Base-by-base conservation (phyloP, 2,888 invertebrate species). In the Cheilosia vulpina region DNA sequence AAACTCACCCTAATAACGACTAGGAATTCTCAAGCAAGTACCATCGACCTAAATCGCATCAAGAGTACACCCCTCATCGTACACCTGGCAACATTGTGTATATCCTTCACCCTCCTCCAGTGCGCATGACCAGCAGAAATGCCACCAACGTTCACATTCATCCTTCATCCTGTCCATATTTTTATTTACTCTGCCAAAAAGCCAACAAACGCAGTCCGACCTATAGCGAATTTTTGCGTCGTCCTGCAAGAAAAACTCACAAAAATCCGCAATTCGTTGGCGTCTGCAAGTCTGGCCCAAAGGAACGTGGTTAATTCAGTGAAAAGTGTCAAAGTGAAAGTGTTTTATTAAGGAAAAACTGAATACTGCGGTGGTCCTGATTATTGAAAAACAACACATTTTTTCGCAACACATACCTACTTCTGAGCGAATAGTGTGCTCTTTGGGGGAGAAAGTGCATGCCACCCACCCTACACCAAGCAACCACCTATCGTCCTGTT, bases 131-230 rank as follows among this genome's bases (percentile, higher is more conserved):
- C 60, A 13, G 17, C 7, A 21, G 19, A 85, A 81, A 21, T 81
- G 81, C 85, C 77, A 81, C 72, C 66, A 72, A 68, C 47, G 72
- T 41, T 66, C 17, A 63, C 76, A 72, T 85, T 57, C 72, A 73
- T 77, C 76, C 81, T 72, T 77, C 76, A 81, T 76, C 57, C 76
- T 77, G 68, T 81, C 76, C 71, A 72, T 81, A 85, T 85, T 85
- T 81, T 85, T 85, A 85, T 85, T 85, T 85, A 85, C 85, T 71
- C 85, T 72, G 80, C 66, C 72, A 85, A 80, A 77, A 76, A 76
- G 75, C 69, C 80, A 85, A 80, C 85, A 85, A 81, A 77, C 71
- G 53, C 76, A 72, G 77, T 77, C 53, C 52, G 55, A 50, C 50
- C 60, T 45, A 27, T 27, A 43, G 34, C 38, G 27, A 68, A 60